Base-by-base conservation (phyloP, 2,113 vertebrate genomes). In the Poeciliopsis prolifica region DNA sequence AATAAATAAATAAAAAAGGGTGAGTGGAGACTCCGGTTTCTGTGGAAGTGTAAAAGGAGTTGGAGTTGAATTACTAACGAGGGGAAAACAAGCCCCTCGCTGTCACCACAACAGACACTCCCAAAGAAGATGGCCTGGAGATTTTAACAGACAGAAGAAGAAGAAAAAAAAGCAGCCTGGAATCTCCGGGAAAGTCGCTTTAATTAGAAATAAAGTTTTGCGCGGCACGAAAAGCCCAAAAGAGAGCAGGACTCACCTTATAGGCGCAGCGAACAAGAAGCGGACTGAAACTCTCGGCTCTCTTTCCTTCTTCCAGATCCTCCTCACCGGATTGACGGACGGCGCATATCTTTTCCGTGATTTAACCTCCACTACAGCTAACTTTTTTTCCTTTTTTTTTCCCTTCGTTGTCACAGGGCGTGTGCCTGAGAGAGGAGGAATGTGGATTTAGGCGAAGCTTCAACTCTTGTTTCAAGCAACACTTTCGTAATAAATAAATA, bases 1-100 rank as follows among this genome's bases (percentile, higher is more conserved):
- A 75, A 92, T 94, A 42, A 94, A 94, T 93, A 42, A 94, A 94
- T 93, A 91, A 93, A 35, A 92, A 81, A 93, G 87, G 17, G 79
- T 48, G 70, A 79, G 70, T 68, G 26, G 29, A 69, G 89, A 79
- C 74, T 94, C 87, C 58, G 44, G 81, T 94, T 87, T 91, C 91
- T 48, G 71, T 80, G 82, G 79, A 90, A 82, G 87, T 91, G 89
- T 92, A 92, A 92, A 87, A 62, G 73, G 76, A 77, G 28, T 33
- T 71, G 86, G 86, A 84, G 44, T 93, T 86, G 19, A 58, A 75
- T 94, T 93, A 89, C 93, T 66, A 24, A 75, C 63, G 63, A 60
- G 70, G 67, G 82, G 76, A 92, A 37, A 95, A 78, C 67, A 37
- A 89, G 92, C 86, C 85, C 85, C 74, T 35, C 44, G 76, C 40